A percentile compares a stretch with the other conserved stretches of the same genome.
Conservation (phyloP, 2,888 invertebrate genomes). For the Stenurella melanura region DNA sequence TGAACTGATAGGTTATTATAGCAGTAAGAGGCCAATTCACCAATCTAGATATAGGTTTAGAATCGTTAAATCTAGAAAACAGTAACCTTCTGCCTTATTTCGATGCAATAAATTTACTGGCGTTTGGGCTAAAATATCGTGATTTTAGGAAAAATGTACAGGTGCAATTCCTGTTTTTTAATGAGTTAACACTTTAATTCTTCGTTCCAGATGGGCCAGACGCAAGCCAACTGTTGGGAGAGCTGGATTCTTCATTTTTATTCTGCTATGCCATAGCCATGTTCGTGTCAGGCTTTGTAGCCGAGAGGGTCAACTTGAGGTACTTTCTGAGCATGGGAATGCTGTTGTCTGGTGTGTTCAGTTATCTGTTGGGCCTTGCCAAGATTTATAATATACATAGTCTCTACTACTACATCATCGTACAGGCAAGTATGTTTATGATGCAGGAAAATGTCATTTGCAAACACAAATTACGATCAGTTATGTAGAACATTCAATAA, state of each 20-base stretch:
- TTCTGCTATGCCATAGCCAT: slow-evolving; percentile 95
- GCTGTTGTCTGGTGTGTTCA: slow-evolving; percentile 89
- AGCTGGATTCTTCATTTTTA: slow-evolving; percentile 92
- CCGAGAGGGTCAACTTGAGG: slow-evolving; percentile 92
- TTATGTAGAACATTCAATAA: too few relatives aligned
- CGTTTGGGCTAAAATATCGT: too few relatives aligned
- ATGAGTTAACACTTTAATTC: not conserved
- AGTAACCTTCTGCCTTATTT: too few relatives aligned
- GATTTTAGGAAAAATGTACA: too few relatives aligned
- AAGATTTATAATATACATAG: slow-evolving; percentile 87
- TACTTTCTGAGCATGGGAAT: slow-evolving; percentile 95
- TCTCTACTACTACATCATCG: slow-evolving; percentile 86
- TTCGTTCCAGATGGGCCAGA: slow-evolving; percentile 77
- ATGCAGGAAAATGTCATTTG: not conserved
- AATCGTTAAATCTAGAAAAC: too few relatives aligned
- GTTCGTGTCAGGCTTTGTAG: slow-evolving; percentile 93
- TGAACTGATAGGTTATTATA: too few relatives aligned
- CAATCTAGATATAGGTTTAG: too few relatives aligned
- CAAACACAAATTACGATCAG: too few relatives aligned
- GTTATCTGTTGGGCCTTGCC: slow-evolving; percentile 92
- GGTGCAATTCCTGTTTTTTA: too few relatives aligned
- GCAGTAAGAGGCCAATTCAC: too few relatives aligned
- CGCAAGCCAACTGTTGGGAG: slow-evolving; percentile 86
- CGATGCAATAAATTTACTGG: too few relatives aligned
- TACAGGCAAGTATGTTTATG: slow-evolving; percentile 79